Percentiles rank a stretch among this genome's conserved stretches.
These are phyloP conservation scores for Uria lomvia DNA, from an alignment of 2,113 vertebrate genomes.

Conservation along the genomic window DNA sequence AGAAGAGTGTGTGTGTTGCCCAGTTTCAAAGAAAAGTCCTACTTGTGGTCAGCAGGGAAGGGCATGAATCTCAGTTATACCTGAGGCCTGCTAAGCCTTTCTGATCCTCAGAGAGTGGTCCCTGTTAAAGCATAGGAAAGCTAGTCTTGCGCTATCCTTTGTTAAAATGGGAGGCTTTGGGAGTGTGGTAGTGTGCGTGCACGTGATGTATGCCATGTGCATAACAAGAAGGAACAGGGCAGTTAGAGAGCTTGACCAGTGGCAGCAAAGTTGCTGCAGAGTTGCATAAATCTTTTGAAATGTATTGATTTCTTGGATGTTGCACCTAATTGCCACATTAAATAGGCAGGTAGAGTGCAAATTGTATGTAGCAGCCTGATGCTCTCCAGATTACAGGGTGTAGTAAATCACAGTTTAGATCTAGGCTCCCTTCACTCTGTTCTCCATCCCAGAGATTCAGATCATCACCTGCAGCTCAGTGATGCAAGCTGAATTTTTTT, in stretches of 20 bases:
- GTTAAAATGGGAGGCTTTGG: not conserved
- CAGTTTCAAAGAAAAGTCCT: not conserved
- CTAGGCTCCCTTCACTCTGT: not conserved
- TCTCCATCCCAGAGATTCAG: not conserved
- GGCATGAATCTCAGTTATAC: not conserved
- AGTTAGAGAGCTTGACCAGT: not conserved
- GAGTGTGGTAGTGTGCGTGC: not conserved
- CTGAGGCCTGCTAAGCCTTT: not conserved
- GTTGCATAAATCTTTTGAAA: not conserved
- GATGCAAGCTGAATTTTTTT: not conserved
- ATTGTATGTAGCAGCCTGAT: not conserved
- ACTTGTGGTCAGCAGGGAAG: not conserved
- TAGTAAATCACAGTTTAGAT: not conserved
- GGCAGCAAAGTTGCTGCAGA: not conserved
- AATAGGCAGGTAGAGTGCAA: not conserved
- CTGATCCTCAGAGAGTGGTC: not conserved
- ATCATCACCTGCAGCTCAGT: not conserved
- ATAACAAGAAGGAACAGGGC: not conserved
- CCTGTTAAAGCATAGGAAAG: not conserved
- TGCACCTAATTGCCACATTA: not conserved
- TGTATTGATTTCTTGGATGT: not conserved
- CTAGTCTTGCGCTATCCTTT: not conserved
- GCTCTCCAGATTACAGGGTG: not conserved
- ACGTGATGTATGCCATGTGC: no score
- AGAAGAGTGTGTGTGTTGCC: not conserved